Evolutionary conservation across 1,140 invertebrate genomes (phyloP).

Genomic region (Bradysia coprophila): DNA sequence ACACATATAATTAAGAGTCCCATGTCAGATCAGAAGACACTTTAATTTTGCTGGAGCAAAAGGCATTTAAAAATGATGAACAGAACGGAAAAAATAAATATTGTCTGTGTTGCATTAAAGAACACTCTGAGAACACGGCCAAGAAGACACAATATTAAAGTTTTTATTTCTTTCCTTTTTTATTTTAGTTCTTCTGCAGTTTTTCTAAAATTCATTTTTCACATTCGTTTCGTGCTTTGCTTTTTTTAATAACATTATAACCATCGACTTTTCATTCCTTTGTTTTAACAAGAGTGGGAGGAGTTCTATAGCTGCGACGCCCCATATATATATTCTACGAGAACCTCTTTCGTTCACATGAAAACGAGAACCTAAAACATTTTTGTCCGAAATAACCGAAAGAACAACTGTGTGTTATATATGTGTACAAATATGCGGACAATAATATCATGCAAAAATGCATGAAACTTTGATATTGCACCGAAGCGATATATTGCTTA

Average conservation of each 20-base stretch:
- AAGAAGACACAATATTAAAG: background rate
- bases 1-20: background rate
- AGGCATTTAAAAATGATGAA: background rate
- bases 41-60: background rate
- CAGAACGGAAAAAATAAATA: too few species aligned
- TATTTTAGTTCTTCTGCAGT: too few species aligned
- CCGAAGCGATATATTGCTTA: too few species aligned
- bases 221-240: background rate
- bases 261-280: background rate
- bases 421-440: too few species aligned
- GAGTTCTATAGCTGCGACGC: background rate
- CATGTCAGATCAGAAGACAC: background rate
- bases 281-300: background rate
- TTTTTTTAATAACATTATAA: background rate
- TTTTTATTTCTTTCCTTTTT: background rate
- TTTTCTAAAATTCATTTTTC: too few species aligned
- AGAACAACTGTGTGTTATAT: too few species aligned
- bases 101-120: too few species aligned
- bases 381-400: too few species aligned
- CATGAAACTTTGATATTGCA: too few species aligned
- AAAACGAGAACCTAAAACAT: too few species aligned
- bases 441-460: too few species aligned
- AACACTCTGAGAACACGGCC: background rate
- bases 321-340: background rate
- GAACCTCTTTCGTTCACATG: background rate